These are phyloP conservation scores for Hylyphantes graminicola DNA, from an alignment of 1,140 invertebrate species.

Conservation along the genomic window DNA sequence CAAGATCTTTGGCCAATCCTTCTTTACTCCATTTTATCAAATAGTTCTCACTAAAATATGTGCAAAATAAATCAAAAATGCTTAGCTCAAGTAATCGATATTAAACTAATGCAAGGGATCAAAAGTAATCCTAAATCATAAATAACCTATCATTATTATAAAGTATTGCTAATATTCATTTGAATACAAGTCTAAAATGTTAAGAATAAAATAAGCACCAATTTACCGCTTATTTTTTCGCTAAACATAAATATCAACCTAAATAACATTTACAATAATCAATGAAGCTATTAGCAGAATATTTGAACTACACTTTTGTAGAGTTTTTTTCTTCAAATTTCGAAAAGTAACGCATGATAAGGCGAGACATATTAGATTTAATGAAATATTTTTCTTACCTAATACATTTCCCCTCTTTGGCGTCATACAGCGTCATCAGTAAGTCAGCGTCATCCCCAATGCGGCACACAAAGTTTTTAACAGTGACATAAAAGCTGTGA, in stretches of 20 bases:
- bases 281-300: too few relatives aligned
- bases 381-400: conserved; percentile 62
- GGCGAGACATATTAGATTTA: too few relatives aligned
- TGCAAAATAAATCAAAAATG: neutral
- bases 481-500: conserved; percentile 77
- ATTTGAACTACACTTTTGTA: too few relatives aligned
- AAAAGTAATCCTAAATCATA: too few relatives aligned
- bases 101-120: neutral
- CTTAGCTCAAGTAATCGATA: neutral
- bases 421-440: conserved; percentile 84
- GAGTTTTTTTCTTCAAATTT: too few relatives aligned
- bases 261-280: too few relatives aligned
- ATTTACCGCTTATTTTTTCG: too few relatives aligned
- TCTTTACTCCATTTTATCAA: conserved; percentile 82
- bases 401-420: conserved; percentile 74
- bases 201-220: neutral
- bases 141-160: neutral
- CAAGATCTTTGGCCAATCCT: conserved; percentile 79
- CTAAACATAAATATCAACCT: too few relatives aligned
- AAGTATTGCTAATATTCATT: neutral
- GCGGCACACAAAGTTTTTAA: conserved; percentile 79
- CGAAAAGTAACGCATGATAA: too few relatives aligned
- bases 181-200: neutral
- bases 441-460: conserved; percentile 86
- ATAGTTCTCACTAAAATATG: conserved; percentile 79